These are phyloP conservation scores for Limnephilus lunatus DNA, from an alignment of 2,888 invertebrate genomes.

Conservation along the genomic window DNA sequence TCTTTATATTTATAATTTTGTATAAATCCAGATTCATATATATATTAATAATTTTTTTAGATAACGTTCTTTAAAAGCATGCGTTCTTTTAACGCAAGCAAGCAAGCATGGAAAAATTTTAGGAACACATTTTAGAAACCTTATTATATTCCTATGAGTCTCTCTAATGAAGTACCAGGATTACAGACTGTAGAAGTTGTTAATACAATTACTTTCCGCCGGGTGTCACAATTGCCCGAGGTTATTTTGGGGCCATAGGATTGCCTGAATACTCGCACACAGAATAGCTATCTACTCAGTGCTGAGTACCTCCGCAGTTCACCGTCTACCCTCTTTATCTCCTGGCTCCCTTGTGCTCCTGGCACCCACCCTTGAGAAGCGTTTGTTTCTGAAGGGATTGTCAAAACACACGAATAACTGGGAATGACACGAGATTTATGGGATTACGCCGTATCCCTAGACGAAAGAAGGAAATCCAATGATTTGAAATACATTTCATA, in stretches of 20 bases:
- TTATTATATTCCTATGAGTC: not conserved
- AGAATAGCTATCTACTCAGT: not conserved
- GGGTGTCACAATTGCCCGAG: constrained; percentile 48
- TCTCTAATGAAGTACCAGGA: not conserved
- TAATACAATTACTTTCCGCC: constrained; percentile 51
- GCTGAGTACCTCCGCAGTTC: not conserved
- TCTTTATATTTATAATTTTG: not conserved
- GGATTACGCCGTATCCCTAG: constrained; percentile 42
- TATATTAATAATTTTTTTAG: too few species aligned
- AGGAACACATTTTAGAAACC: not conserved
- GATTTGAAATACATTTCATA: constrained; percentile 45
- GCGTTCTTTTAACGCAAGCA: too few species aligned
- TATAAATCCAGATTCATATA: too few species aligned
- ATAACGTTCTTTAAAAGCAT: not conserved
- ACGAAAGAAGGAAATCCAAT: constrained; percentile 40
- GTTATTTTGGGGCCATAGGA: not conserved
- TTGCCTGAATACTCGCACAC: constrained; percentile 20
- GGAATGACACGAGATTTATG: constrained; percentile 49
- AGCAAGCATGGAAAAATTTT: not conserved
- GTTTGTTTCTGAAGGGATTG: constrained; percentile 54
- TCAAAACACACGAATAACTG: constrained; percentile 45
- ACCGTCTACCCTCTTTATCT: constrained; percentile 43
- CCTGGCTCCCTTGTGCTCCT: constrained; percentile 32
- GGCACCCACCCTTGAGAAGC: constrained; percentile 13
- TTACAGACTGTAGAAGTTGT: constrained; percentile 21